Percentiles rank a stretch among this genome's conserved stretches.
Evolutionary conservation across 2,888 invertebrate genomes (phyloP).

Genomic region (Luffia ferchaultella): DNA sequence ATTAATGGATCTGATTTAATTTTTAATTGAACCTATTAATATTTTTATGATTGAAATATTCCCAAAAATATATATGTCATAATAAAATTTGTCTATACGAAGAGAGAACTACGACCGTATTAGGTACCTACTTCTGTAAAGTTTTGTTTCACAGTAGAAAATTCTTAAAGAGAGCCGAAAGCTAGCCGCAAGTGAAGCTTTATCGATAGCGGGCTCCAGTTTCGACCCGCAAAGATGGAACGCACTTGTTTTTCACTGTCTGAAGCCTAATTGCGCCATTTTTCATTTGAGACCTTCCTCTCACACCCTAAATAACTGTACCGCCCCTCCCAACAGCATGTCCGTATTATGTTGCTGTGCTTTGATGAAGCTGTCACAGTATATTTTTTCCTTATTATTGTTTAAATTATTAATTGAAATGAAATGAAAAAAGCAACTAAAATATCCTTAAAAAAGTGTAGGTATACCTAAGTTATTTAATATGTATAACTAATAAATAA

Average conservation of each 20-base stretch:
- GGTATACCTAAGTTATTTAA: too few relatives aligned
- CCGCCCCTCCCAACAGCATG: neutral
- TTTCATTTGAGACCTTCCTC: slow-evolving; percentile 39
- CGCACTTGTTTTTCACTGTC: slow-evolving; percentile 65
- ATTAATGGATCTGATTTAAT: too few relatives aligned
- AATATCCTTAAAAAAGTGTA: too few relatives aligned
- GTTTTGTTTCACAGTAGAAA: neutral
- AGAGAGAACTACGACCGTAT: too few relatives aligned
- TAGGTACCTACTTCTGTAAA: too few relatives aligned
- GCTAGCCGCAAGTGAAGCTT: neutral
- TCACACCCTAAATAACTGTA: neutral
- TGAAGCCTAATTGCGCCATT: slow-evolving; percentile 61
- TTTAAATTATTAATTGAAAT: too few relatives aligned
- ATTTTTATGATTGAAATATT: too few relatives aligned
- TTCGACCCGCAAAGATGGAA: slow-evolving; percentile 34
- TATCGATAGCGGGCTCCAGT: slow-evolving; percentile 5
- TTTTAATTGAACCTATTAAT: too few relatives aligned
- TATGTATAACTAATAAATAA: too few relatives aligned
- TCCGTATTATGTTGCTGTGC: neutral
- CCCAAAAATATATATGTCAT: too few relatives aligned
- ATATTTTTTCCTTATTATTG: neutral
- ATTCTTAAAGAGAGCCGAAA: neutral
- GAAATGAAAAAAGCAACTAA: too few relatives aligned
- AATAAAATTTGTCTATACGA: too few relatives aligned
- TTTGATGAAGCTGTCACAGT: neutral